Percentiles rank a stretch among this genome's conserved stretches.
Conservation (phyloP, 2,113 vertebrate species). For the Colistium nudipinnis region DNA sequence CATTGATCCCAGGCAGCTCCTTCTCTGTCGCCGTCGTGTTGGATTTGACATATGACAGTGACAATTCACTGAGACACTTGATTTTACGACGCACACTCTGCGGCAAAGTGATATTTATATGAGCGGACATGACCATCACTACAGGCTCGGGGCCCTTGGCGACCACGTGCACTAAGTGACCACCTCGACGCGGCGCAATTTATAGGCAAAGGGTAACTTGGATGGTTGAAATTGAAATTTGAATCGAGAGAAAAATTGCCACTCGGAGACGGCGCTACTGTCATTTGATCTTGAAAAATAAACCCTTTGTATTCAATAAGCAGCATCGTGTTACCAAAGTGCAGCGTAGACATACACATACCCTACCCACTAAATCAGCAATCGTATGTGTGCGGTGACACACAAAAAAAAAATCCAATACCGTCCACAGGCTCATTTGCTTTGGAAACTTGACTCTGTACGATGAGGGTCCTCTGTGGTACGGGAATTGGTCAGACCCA, state of each 20-base stretch:
- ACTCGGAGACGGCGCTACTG: not conserved
- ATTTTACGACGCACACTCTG: constrained; percentile 19
- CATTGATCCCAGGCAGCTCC: constrained; percentile 22
- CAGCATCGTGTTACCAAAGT: constrained; percentile 33
- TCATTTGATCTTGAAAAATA: constrained; percentile 33
- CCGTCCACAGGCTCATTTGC: constrained; percentile 28
- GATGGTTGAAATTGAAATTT: constrained; percentile 34
- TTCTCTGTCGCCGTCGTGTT: constrained; percentile 39
- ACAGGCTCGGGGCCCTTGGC: constrained; percentile 5
- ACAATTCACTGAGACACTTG: constrained; percentile 15
- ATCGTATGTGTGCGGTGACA: constrained; percentile 3
- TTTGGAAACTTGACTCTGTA: constrained; percentile 38
- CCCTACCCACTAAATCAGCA: not conserved
- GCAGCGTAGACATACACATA: constrained; percentile 21
- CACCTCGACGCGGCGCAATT: constrained; percentile 2
- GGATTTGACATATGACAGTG: constrained; percentile 41
- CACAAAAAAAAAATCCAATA: constrained; percentile 42
- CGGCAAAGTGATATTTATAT: constrained; percentile 36
- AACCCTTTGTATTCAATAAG: constrained; percentile 66
- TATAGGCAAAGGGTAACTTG: constrained; percentile 11
- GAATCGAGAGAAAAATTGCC: too few relatives aligned
- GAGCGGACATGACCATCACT: constrained; percentile 35
- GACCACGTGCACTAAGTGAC: constrained; percentile 8
- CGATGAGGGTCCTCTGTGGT: constrained; percentile 42
- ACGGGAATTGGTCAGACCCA: constrained; percentile 37